phyloP scores from a whole-genome alignment of 2,888 invertebrate species.

The Tinea trinotella region DNA sequence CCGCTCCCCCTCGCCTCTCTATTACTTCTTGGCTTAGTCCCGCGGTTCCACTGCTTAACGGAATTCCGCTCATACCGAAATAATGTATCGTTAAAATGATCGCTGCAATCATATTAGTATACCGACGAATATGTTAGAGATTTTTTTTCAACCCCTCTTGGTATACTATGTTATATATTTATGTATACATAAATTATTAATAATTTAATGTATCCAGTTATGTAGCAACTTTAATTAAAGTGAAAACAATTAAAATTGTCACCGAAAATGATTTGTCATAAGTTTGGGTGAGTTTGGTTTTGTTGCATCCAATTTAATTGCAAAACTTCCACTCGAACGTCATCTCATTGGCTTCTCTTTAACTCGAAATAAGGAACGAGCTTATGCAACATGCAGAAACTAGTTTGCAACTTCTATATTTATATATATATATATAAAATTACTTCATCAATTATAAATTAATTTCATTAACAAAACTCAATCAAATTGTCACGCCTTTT shows the following conservation, averaged over 20 bases:
- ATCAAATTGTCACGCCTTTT: no score
- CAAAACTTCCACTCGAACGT: conserved; percentile 1
- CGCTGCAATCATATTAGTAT: no score
- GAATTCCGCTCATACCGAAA: no score
- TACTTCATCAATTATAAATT: neutral
- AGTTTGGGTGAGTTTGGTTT: neutral
- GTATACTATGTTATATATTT: no score
- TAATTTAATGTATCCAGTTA: no score
- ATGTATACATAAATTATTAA: no score
- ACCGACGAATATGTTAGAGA: no score
- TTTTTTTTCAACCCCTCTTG: no score
- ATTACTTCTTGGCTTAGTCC: no score
- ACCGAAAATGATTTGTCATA: neutral
- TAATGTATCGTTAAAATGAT: no score
- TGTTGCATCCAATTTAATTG: conserved; percentile 10
- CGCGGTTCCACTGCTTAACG: no score
- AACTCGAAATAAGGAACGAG: conserved; percentile 8
- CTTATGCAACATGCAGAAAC: conserved; percentile 10
- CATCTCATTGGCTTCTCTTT: conserved; percentile 8
- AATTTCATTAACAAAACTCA: neutral
- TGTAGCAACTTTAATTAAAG: neutral
- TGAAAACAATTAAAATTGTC: neutral
- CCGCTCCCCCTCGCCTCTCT: no score
- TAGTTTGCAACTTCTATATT: neutral
- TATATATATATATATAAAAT: neutral